Conservation (phyloP, 2,113 vertebrate species). For the Brachionichthys hirsutus region DNA sequence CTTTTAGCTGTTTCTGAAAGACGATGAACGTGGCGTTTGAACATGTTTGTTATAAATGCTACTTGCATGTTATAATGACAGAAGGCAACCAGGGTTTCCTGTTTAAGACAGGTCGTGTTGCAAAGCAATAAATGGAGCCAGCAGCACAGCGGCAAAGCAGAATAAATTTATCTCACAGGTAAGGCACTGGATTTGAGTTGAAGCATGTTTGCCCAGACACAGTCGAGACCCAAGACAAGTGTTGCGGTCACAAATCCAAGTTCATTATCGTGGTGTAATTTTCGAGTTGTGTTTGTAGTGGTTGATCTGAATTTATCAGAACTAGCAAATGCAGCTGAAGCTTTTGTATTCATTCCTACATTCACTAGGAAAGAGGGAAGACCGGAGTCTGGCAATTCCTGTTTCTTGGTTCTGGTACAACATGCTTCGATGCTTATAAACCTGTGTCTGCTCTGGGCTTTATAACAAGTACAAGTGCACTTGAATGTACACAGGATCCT, state of each 20-base stretch:
- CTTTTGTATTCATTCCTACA: not conserved
- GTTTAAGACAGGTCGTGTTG: constrained; percentile 5
- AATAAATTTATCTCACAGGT: constrained; percentile 1
- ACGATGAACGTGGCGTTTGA: not conserved
- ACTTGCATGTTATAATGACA: not conserved
- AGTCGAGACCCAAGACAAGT: not conserved
- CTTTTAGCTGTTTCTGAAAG: constrained; percentile 10
- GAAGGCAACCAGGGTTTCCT: not conserved
- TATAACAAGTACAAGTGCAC: constrained; percentile 12
- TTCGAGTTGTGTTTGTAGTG: not conserved
- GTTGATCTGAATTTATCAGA: not conserved
- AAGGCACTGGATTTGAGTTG: constrained; percentile 2
- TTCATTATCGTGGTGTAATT: constrained; percentile 10
- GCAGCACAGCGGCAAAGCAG: not conserved
- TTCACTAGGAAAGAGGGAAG: not conserved
- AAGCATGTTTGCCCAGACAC: not conserved
- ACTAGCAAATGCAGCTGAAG: not conserved
- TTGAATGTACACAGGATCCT: constrained; percentile 13
- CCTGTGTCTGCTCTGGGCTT: constrained; percentile 34
- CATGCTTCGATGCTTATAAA: constrained; percentile 17
- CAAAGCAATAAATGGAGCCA: not conserved
- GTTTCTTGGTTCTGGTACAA: not conserved
- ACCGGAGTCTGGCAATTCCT: not conserved
- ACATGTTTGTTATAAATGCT: not conserved
- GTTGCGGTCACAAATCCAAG: not conserved